A percentile compares a stretch with the other conserved stretches of the same genome.
These are phyloP conservation scores for human (Homo sapiens) DNA, from an alignment of 2,113 vertebrate species.

Conservation along the genomic window GRCh38 chr22:49997501-49998000, in stretches of 20 bases:
- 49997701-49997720: constrained; percentile 33
- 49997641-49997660: fast-evolving
- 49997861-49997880: not conserved
- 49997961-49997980: fast-evolving
- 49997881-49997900: not conserved
- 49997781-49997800: fast-evolving
- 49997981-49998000: too few relatives aligned
- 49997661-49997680: fast-evolving
- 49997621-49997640: not conserved
- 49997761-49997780: not conserved
- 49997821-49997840: not conserved
- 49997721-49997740: not conserved
- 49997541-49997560: fast-evolving
- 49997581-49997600: not conserved
- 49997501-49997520: not conserved
- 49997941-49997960: not conserved
- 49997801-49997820: not conserved
- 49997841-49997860: too few relatives aligned
- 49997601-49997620: not conserved
- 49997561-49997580: not conserved
- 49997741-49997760: not conserved
- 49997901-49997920: not conserved
- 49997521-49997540: not conserved
- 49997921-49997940: not conserved
- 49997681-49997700: not conserved